Base-by-base conservation (phyloP, 2,888 invertebrate genomes). In the Spilarctia lutea region DNA sequence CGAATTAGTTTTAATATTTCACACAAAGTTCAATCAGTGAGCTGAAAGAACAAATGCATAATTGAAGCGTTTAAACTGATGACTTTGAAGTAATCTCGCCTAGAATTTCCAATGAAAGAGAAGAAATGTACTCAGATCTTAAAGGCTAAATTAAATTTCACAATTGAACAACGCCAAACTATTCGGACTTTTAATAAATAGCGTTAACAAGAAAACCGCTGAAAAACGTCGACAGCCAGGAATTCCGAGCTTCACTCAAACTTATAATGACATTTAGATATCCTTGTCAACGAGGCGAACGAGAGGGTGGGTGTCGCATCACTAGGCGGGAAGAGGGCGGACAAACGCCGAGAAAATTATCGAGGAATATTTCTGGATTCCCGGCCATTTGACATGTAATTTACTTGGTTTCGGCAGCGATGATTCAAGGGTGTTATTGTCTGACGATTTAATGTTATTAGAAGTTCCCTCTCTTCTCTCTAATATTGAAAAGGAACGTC, bases 231-330 rank as follows among this genome's bases (percentile, higher is more conserved):
- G 82, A 83, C 85, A 86, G 90, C 86, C 83, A 89, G 88, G 88
- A 91, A 91, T 91, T 89, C 89, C 88, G 87, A 84, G 86, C 87
- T 90, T 88, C 88, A 87, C 91, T 92, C 90, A 90, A 94, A 95
- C 93, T 95, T 94, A 94, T 94, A 95, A 94, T 94, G 94, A 94
- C 93, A 94, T 95, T 95, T 95, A 92, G 93, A 94, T 94, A 94
- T 94, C 93, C 92, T 91, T 93, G 94, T 94, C 93, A 93, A 89
- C 87, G 89, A 85, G 87, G 73, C 71, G 71, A 78, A 72, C 48
- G 71, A 76, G 71, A 77, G 76, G 79, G 81, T 68, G 75, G 77
- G 78, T 60, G 80, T 73, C 76, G 75, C 75, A 75, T 92, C 92
- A 91, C 88, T 86, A 72, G 75, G 74, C 20, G 68, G 72, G 74